These are phyloP conservation scores for Spatulosminthurus flaviceps DNA, from an alignment of 2,888 invertebrate genomes.

Conservation along the genomic window DNA sequence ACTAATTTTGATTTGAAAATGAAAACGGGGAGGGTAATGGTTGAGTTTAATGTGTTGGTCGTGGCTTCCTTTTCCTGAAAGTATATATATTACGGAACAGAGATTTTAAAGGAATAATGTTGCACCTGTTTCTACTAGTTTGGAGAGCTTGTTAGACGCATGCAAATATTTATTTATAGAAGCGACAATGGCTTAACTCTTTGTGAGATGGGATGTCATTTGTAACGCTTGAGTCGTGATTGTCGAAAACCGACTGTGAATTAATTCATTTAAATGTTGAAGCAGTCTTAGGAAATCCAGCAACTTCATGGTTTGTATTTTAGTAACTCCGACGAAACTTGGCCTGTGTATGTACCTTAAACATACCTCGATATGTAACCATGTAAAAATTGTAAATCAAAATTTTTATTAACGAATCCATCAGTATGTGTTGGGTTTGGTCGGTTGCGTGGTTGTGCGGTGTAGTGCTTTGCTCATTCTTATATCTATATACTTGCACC, in stretches of 20 bases:
- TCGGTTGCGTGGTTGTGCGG: too few species aligned
- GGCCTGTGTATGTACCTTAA: too few species aligned
- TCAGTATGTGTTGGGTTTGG: too few species aligned
- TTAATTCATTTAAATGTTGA: slow-evolving; percentile 24
- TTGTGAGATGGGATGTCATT: slow-evolving; percentile 2
- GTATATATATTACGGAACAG: neutral
- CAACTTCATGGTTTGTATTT: slow-evolving; percentile 20
- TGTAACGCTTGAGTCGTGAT: slow-evolving; percentile 37
- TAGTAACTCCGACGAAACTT: neutral
- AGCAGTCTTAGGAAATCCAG: neutral
- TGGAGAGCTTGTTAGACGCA: neutral
- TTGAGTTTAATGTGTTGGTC: neutral
- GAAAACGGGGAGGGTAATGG: neutral
- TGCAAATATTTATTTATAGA: slow-evolving; percentile 26
- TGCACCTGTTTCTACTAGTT: neutral
- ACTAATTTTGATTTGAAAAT: neutral
- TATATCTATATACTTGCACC: too few species aligned
- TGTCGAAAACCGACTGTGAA: slow-evolving; percentile 29
- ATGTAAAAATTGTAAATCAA: too few species aligned
- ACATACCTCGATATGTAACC: too few species aligned
- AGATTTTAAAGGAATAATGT: neutral
- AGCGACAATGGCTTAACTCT: slow-evolving; percentile 14
- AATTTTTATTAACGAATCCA: too few species aligned
- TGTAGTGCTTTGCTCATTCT: too few species aligned
- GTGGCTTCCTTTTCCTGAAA: slow-evolving; percentile 14